Evolutionary conservation across 2,888 invertebrate genomes (phyloP), one percentile per base, ranked within the genome.

Genomic region (Thysanoteuthis rhombus): DNA sequence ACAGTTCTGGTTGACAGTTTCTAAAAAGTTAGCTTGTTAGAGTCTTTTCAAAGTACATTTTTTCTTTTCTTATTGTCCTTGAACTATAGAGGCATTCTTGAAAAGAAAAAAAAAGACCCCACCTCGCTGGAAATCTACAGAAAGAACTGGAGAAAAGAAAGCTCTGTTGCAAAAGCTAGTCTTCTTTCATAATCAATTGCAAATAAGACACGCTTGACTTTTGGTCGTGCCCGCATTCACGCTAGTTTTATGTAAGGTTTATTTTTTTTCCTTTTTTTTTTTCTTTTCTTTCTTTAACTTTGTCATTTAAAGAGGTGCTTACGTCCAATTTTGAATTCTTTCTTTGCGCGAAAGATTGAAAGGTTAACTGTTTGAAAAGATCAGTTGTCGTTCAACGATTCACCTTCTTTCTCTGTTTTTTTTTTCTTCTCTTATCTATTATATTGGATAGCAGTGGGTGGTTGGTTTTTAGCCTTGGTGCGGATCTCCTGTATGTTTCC

Each of bases 21-120:
- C n/a, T n/a, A n/a, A n/a, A n/a, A n/a, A n/a, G n/a, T 75, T n/a
- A 75, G 75, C 75, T 75, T 75, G 75, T 75, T 75, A 75, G n/a
- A 75, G 25, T 75, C 75, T 75, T 58, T 75, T 75, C 75, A n/a
- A 75, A 12, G 36, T 75, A 12, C 36, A 75, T 75, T 36, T 36
- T n/a, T 36, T 75, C 12, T 75, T 75, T 5, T 36, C 16, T 75
- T 12, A 36, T 75, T 75, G 36, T 75, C 75, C 75, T 75, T 75
- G 75, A 75, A 75, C 75, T 75, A 75, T 75, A 75, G n/a, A 75
- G 12, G n/a, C n/a, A 75, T 75, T 75, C 75, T 75, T 36, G 12
- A 12, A 36, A 36, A 25, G 36, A 28, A 32, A 28, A 58, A 32
- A 58, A 36, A 36, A 75, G 36, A n/a, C 6, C 12, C 0, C 10